Base-by-base conservation (phyloP, 1,140 invertebrate species). In the Pissodes strobi region DNA sequence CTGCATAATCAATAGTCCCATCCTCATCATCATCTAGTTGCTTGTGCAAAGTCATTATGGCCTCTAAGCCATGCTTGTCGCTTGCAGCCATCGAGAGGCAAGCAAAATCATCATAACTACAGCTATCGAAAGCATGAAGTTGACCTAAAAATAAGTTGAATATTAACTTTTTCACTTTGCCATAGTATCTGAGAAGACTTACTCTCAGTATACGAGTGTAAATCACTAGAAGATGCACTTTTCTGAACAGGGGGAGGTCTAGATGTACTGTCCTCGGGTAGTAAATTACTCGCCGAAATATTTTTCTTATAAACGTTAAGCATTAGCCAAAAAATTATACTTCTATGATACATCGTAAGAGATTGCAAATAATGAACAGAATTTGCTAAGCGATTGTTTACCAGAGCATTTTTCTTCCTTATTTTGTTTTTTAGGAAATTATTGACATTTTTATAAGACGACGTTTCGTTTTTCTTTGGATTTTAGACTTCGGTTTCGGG, bases 11-110 rank as follows among this genome's bases (percentile, higher is more conserved):
- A 57, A 97, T 90, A 80, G 93, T 93, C 56, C 95, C 95, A 85
- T 96, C 93, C 53, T 90, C 90, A 83, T 97, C 94, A 76, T 97
- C 95, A 78, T 97, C 94, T 51, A 97, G 82, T 77, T 95, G 91
- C 55, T 87, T 84, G 80, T 97, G 95, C 2, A 97, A 85, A 63
- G 87, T 86, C 62, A 86, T 85, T 72, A 97, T 96, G 23, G 94
- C 94, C 75, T 95, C 93, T 74, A 94, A 86, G 25, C 92, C 92
- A 15, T 89, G 81, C 68, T 87, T 86, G 82, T 96, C 94, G 72
- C 88, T 87, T 51, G 86, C 82, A 72, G 84, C 85, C 78, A 87
- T 84, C 45, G 83, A 84, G 38, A 90, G 83, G 76, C 91, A 93
- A 59, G 86, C 84, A 53, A 89, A 79, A 76, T 90, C 89, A 71